These are phyloP conservation scores for Glyptemys insculpta DNA, from an alignment of 2,797 vertebrate genomes.

Conservation along the genomic window DNA sequence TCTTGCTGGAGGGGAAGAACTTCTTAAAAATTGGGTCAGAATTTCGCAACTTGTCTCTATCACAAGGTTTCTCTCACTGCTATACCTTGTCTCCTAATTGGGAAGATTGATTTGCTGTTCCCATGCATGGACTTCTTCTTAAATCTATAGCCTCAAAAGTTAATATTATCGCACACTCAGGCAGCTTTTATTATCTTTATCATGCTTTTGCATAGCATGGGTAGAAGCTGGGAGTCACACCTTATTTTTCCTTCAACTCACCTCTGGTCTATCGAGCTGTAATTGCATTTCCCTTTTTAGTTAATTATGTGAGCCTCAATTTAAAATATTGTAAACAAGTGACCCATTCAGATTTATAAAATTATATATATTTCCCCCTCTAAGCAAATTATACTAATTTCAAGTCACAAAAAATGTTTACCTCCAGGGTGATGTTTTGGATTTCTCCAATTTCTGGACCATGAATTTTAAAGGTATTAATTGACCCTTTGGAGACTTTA, in stretches of 20 bases:
- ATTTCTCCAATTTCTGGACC: conserved; percentile 3
- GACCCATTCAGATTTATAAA: neutral
- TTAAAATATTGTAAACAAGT: neutral
- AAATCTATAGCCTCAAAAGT: neutral
- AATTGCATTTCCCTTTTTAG: neutral
- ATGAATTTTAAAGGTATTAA: conserved; percentile 24
- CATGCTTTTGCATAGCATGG: neutral
- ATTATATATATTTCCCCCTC: neutral
- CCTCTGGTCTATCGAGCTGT: neutral
- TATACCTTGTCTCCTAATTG: neutral
- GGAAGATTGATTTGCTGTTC: neutral
- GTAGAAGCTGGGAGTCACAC: neutral
- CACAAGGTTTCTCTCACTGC: neutral
- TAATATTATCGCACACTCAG: neutral
- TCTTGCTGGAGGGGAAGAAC: no score
- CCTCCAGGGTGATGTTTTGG: conserved; percentile 19
- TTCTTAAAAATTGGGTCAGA: neutral
- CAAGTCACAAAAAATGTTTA: neutral
- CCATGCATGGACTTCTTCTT: neutral
- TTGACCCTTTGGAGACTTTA: neutral
- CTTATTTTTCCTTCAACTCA: neutral
- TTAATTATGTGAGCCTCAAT: neutral
- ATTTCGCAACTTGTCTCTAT: neutral
- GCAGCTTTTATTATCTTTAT: neutral
- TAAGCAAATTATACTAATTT: neutral